These are phyloP conservation scores for Nomada fucata DNA, from an alignment of 2,888 invertebrate genomes.

Conservation along the genomic window DNA sequence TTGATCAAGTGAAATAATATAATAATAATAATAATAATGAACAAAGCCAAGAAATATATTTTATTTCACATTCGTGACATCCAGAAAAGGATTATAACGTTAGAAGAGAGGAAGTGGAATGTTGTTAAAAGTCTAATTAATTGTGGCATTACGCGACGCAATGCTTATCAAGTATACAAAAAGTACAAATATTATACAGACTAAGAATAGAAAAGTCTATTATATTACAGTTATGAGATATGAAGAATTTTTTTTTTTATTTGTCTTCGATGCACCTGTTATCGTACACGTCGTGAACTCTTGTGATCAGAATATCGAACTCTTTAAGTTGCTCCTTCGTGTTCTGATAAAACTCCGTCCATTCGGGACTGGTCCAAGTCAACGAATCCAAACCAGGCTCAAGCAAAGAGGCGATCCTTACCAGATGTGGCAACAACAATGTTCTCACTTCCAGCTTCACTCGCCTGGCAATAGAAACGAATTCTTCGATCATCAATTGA, in stretches of 20 bases:
- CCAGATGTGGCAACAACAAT: slow-evolving; percentile 94
- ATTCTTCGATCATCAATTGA: slow-evolving; percentile 92
- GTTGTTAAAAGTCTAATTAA: too few relatives aligned
- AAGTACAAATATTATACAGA: neutral
- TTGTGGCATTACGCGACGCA: too few relatives aligned
- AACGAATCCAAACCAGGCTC: slow-evolving; percentile 92
- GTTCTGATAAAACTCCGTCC: slow-evolving; percentile 91
- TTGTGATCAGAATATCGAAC: slow-evolving; percentile 90
- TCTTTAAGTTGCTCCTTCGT: slow-evolving; percentile 91
- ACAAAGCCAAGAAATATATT: too few relatives aligned
- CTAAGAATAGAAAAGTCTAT: too few relatives aligned
- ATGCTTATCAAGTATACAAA: too few relatives aligned
- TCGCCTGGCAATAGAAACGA: slow-evolving; percentile 89
- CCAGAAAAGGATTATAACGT: too few relatives aligned
- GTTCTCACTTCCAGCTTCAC: slow-evolving; percentile 96
- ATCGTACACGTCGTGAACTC: slow-evolving; percentile 95
- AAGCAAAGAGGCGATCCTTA: slow-evolving; percentile 92
- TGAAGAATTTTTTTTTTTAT: neutral
- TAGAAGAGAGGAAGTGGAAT: too few relatives aligned
- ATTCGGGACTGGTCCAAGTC: slow-evolving; percentile 94
- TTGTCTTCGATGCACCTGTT: slow-evolving; percentile 84
- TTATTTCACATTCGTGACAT: too few relatives aligned
- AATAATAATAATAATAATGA: too few relatives aligned
- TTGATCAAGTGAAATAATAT: neutral
- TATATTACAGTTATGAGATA: too few relatives aligned